Conservation (phyloP, 1,140 invertebrate species). For the Bombus waltoni region DNA sequence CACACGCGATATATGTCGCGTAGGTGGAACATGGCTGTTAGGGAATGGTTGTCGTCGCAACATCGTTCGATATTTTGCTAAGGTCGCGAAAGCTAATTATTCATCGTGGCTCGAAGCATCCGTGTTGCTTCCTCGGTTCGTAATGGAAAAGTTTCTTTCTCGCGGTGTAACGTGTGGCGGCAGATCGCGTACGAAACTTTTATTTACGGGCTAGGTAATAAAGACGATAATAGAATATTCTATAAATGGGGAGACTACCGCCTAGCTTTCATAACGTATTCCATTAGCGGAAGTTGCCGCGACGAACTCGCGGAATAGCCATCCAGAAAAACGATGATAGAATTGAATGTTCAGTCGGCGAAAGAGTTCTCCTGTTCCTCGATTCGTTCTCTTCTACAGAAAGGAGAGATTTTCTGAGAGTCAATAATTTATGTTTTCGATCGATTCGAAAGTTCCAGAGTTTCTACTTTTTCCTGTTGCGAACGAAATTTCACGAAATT, state of each 20-base stretch:
- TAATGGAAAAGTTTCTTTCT: constrained; percentile 48
- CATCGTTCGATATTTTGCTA: background rate
- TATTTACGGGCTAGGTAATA: constrained; percentile 47
- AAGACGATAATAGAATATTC: constrained; percentile 53
- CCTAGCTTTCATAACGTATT: constrained; percentile 44
- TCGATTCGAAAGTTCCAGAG: no score
- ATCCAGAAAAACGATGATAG: constrained; percentile 23
- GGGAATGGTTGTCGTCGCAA: background rate
- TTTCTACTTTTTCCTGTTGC: no score
- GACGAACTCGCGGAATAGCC: constrained; percentile 8
- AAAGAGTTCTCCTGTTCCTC: background rate
- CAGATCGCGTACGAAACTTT: constrained; percentile 35
- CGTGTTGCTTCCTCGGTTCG: background rate
- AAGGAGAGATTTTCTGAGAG: no score
- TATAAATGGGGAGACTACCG: constrained; percentile 11
- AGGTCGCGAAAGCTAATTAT: constrained; percentile 29
- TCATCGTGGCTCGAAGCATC: background rate
- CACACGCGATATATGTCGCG: background rate
- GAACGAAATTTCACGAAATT: background rate
- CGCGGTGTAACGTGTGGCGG: constrained; percentile 11
- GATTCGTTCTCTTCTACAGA: background rate
- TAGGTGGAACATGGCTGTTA: background rate
- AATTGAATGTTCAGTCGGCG: background rate
- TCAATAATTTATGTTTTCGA: no score
- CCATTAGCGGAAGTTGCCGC: constrained; percentile 44